A percentile compares a stretch with the other conserved stretches of the same genome.
Conservation (phyloP, 2,888 invertebrate species). For the Halictus ligatus region DNA sequence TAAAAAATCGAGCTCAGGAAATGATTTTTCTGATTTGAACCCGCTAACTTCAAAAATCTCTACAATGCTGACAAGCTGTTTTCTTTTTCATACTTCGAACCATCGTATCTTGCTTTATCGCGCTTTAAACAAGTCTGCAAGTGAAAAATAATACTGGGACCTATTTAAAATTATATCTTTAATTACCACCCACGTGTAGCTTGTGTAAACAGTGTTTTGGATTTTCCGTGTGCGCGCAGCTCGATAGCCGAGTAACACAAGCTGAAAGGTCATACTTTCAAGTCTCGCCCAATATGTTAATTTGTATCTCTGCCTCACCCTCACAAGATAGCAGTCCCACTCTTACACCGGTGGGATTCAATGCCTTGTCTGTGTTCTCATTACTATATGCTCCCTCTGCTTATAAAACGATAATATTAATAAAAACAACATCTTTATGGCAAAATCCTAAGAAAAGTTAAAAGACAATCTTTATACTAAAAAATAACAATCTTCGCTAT, state of each 20-base stretch:
- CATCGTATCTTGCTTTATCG: too few relatives aligned
- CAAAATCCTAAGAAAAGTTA: not conserved
- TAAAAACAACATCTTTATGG: not conserved
- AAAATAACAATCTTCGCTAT: not conserved
- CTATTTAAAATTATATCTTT: not conserved
- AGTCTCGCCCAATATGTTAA: slow-evolving; percentile 10
- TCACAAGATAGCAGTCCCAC: not conserved
- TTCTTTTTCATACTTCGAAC: not conserved
- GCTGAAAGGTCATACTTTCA: not conserved
- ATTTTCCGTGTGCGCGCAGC: slow-evolving; percentile 5
- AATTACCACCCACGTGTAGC: not conserved
- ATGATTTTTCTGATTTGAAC: too few relatives aligned
- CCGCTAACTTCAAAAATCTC: too few relatives aligned
- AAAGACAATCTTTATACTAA: not conserved
- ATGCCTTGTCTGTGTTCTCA: not conserved
- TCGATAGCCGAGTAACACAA: not conserved
- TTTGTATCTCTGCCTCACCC: not conserved
- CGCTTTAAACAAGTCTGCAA: not conserved
- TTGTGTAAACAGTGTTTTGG: not conserved
- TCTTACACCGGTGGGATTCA: not conserved
- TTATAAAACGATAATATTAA: not conserved
- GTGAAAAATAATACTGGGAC: not conserved
- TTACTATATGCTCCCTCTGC: not conserved
- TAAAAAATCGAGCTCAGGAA: too few relatives aligned
- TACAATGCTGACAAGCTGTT: too few relatives aligned